Evolutionary conservation across 1,140 invertebrate species (phyloP), one percentile per base, ranked within the genome.

Genomic region (Idris sp.): DNA sequence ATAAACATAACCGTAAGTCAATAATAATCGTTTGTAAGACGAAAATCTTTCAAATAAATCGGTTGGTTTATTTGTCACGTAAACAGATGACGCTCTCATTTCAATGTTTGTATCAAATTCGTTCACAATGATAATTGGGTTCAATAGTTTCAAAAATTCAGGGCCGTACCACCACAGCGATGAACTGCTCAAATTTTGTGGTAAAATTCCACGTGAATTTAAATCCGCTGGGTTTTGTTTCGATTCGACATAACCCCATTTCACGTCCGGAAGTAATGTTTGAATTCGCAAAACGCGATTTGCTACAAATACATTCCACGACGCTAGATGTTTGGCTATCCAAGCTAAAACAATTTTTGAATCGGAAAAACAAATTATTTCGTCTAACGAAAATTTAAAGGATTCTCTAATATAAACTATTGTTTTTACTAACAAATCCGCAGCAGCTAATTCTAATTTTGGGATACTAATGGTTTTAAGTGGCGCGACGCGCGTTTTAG

Each of bases 381-480:
- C 10, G 13, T 43, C 40, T 1, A 43, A 6, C 10, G 10, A 2
- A 3, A 43, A 2, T 9, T 25, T 41, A 1, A 41, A 13, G 7
- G 19, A 41, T 5, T 41, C n/a, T 5, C 9, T 10, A 25, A 41
- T 14, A 28, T 44, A 44, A 9, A 16, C 5, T 8, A 44, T 28
- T 14, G 30, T 14, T 28, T 28, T 15, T 2, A 13, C 8, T 0
- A 44, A 15, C 8, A 44, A 30, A 4, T 6, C 1, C 5, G 41
- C 41, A 10, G 4, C 22, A 7, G 7, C 14, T 9, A 38, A 8
- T 43, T 43, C 40, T 5, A 43, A 6, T 10, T 8, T 4, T 1
- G 35, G 35, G 18, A 38, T 41, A 5, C 38, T 41, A 6, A 41
- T n/a, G n/a, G n/a, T n/a, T n/a, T n/a, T n/a, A n/a, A n/a, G n/a